These are phyloP conservation scores for Sinohyriopsis cumingii DNA, from an alignment of 2,888 invertebrate species.

Conservation along the genomic window DNA sequence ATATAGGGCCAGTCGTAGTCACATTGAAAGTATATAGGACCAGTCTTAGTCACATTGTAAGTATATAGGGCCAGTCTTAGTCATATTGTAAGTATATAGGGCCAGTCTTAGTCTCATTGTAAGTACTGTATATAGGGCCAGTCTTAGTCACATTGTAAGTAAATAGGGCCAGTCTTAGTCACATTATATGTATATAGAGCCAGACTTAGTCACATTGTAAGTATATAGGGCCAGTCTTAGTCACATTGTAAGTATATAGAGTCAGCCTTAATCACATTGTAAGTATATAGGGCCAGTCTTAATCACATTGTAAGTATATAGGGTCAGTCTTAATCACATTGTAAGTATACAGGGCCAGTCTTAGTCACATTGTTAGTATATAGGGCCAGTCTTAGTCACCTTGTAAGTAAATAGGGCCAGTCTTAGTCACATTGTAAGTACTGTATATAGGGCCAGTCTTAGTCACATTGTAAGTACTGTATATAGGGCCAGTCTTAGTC, in stretches of 20 bases:
- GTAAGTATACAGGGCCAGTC: conserved; percentile 48
- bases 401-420: conserved; percentile 50
- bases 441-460: conserved; percentile 41
- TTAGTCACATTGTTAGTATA: conserved; percentile 47
- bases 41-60: conserved; percentile 47
- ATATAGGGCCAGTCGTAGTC: conserved; percentile 41
- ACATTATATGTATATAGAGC: conserved; percentile 49
- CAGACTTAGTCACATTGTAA: no score
- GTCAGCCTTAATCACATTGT: conserved; percentile 47
- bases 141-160: conserved; percentile 51
- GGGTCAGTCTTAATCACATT: conserved; percentile 46
- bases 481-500: conserved; percentile 40
- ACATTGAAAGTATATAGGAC: conserved; percentile 53
- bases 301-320: conserved; percentile 45
- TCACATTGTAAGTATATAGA: conserved; percentile 47
- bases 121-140: conserved; percentile 49
- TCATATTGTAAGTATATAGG: conserved; percentile 48
- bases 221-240: conserved; percentile 42
- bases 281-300: conserved; percentile 44
- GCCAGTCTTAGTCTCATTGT: conserved; percentile 50
- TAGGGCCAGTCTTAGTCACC: conserved; percentile 42
- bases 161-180: conserved; percentile 50
- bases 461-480: conserved; percentile 51
- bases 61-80: conserved; percentile 46
- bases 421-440: conserved; percentile 47